phyloP scores from a whole-genome alignment of 2,888 invertebrate genomes.

The Amaurobius ferox region DNA sequence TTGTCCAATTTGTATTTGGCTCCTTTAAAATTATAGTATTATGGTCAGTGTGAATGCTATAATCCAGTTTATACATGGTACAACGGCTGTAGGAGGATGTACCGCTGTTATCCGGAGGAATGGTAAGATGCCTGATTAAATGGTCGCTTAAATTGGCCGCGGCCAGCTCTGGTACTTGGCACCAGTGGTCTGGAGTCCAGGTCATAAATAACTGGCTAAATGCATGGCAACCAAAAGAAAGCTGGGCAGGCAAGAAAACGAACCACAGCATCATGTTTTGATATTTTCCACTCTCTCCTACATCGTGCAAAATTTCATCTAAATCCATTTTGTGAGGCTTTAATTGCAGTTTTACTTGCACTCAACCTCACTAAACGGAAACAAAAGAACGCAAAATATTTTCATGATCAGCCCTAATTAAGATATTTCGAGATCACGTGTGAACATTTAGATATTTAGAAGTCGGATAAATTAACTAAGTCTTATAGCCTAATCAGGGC shows the following conservation, averaged over 20 bases:
- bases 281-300: constrained; percentile 80
- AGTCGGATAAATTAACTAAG: too few species aligned
- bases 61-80: constrained; percentile 63
- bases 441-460: too few species aligned
- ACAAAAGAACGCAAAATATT: too few species aligned
- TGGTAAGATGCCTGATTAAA: constrained; percentile 51
- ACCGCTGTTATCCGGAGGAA: constrained; percentile 17
- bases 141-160: constrained; percentile 61
- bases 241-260: constrained; percentile 80
- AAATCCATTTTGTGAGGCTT: constrained; percentile 79
- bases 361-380: too few species aligned
- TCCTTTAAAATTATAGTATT: constrained; percentile 63
- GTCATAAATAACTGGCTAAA: constrained; percentile 82
- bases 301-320: constrained; percentile 80
- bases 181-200: constrained; percentile 82
- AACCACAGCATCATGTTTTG: constrained; percentile 78
- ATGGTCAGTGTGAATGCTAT: constrained; percentile 53
- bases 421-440: too few species aligned
- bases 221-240: constrained; percentile 90
- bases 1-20: constrained; percentile 74
- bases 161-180: constrained; percentile 83
- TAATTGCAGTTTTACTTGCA: too few species aligned
- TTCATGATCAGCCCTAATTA: too few species aligned
- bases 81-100: constrained; percentile 41
- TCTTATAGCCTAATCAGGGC: too few species aligned